A percentile compares a stretch with the other conserved stretches of the same genome.
Evolutionary conservation across 92 coral and sea anemone species (phyloP).

Genomic region (Heteractis magnifica): DNA sequence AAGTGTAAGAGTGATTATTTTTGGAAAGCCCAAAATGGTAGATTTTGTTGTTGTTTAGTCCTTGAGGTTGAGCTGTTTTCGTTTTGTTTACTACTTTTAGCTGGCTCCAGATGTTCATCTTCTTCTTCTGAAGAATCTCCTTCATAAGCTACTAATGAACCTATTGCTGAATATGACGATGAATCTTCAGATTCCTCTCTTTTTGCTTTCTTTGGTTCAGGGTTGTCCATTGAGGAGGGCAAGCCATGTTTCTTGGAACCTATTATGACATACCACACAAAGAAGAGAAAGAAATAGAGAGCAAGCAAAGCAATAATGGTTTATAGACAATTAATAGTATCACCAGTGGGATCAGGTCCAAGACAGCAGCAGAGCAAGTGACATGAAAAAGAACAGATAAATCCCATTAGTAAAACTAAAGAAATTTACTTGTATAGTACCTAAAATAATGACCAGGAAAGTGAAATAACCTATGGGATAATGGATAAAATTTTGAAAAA

Average conservation of each 20-base stretch:
- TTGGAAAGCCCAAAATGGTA: conserved; percentile 81
- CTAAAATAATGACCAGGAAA: background rate
- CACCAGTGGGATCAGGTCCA: conserved; percentile 27
- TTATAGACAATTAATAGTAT: conserved; percentile 2
- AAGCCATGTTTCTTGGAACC: conserved; percentile 43
- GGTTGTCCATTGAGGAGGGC: background rate
- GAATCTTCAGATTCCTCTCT: conserved; percentile 31
- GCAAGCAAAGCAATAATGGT: conserved; percentile 20
- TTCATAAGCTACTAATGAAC: conserved; percentile 67
- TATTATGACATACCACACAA: conserved; percentile 1
- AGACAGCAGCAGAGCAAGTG: conserved; percentile 32
- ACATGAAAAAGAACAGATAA: conserved; percentile 47
- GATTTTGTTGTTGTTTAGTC: conserved; percentile 17
- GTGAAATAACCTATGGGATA: background rate
- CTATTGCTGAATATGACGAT: conserved; percentile 36
- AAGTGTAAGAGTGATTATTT: background rate
- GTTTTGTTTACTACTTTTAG: conserved; percentile 7
- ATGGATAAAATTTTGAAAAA: too few relatives aligned
- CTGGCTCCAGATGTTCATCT: conserved; percentile 48
- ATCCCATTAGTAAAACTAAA: conserved; percentile 14
- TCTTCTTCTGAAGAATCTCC: conserved; percentile 71
- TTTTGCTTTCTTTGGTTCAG: conserved; percentile 54
- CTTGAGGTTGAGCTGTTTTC: background rate
- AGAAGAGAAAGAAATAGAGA: conserved; percentile 10
- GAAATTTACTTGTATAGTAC: too few relatives aligned